A percentile compares a stretch with the other conserved stretches of the same genome.
These are phyloP conservation scores for Charadrius vociferus DNA, from an alignment of 2,113 vertebrate genomes.

Conservation along the genomic window DNA sequence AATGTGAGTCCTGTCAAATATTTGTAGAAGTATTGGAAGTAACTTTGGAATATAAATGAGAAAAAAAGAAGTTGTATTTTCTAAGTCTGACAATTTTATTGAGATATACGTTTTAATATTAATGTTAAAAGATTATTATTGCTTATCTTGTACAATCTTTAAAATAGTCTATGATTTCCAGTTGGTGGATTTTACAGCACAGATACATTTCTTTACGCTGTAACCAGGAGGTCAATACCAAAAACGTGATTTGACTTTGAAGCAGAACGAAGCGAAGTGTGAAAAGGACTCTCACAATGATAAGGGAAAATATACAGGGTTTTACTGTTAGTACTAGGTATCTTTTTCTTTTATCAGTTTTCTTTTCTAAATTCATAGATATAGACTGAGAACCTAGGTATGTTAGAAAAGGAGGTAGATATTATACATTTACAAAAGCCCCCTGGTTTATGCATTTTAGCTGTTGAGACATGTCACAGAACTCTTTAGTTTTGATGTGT, in stretches of 20 bases:
- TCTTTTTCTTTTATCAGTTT: not conserved
- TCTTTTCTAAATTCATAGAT: not conserved
- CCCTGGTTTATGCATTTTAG: not conserved
- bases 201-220: not conserved
- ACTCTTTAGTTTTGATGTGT: not conserved
- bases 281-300: not conserved
- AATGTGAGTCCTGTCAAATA: not conserved
- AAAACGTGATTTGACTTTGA: not conserved
- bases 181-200: not conserved
- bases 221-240: not conserved
- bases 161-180: not conserved
- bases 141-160: not conserved
- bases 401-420: not conserved
- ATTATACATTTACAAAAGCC: not conserved
- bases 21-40: not conserved
- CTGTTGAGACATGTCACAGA: not conserved
- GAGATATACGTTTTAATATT: not conserved
- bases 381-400: not conserved
- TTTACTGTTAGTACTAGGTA: not conserved
- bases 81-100: accelerated
- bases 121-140: not conserved
- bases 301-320: not conserved
- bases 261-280: not conserved
- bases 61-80: not conserved
- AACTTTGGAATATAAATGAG: not conserved